Evolutionary conservation across 2,888 invertebrate species (phyloP), one percentile per base, ranked within the genome.

Genomic region (Drosophila birchii): DNA sequence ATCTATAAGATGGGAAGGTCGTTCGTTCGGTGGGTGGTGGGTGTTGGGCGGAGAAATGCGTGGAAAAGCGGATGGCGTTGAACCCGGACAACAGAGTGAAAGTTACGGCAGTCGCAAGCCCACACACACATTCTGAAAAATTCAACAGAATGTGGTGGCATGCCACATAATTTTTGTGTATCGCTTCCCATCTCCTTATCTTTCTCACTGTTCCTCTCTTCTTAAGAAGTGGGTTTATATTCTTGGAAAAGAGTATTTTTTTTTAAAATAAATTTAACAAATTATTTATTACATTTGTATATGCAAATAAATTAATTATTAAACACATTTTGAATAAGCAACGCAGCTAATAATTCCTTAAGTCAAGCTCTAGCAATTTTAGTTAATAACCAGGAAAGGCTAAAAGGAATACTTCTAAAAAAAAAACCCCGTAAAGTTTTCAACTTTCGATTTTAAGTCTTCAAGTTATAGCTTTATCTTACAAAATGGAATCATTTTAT

Each of bases 61-160:
- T 32, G 67, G 47, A 16, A 54, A 38, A 32, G 32, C 47, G 43
- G 55, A 18, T 38, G 32, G n/a, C 49, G 29, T n/a, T 43, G 60
- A 66, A 54, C 73, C 43, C 47, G 75, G 76, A 62, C 79, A 88
- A 86, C 87, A 86, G 76, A 86, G 86, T 78, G 81, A 83, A 88
- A 86, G 86, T 88, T 83, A 83, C 79, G 78, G 60, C 76, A 75
- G 32, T 58, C 43, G 39, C 45, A 41, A 47, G 51, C 45, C 12
- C 26, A 26, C 23, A 23, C 41, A 61, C 20, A 68, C 67, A 53
- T 61, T 63, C 26, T 80, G 68, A 67, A 70, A 78, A 73, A 86
- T 74, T 73, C 74, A 67, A 62, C 74, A 86, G 61, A 71, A 67
- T 72, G 78, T 64, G 77, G 72, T 71, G 79, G 71, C 77, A 45